Percentiles rank a stretch among this genome's conserved stretches.
phyloP scores from a whole-genome alignment of 2,113 vertebrate species.

The Strix uralensis region DNA sequence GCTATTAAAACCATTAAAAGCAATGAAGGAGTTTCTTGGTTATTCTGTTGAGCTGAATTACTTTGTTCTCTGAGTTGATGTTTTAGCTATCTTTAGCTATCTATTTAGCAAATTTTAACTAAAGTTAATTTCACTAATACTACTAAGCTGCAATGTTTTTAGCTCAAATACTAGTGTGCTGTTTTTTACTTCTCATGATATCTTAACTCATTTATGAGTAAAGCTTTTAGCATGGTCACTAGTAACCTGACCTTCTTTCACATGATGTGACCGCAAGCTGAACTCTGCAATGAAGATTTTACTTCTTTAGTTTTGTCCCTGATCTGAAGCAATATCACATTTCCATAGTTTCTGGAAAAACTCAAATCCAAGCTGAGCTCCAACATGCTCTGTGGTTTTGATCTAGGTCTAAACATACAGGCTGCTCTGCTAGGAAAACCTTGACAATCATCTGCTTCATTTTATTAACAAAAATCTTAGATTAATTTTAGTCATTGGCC shows the following conservation, averaged over 20 bases:
- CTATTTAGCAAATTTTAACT: neutral
- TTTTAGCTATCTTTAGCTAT: neutral
- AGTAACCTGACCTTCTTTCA: neutral
- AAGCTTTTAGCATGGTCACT: neutral
- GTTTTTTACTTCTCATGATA: neutral
- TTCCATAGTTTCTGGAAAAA: constrained; percentile 70
- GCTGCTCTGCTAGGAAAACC: constrained; percentile 26
- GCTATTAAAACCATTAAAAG: neutral
- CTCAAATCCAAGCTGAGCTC: constrained; percentile 48
- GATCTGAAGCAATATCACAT: constrained; percentile 59
- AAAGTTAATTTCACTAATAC: neutral
- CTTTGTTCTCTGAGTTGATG: neutral
- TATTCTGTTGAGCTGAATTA: neutral
- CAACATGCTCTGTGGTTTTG: constrained; percentile 56
- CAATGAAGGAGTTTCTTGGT: neutral
- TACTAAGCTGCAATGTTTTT: neutral
- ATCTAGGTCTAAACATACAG: constrained; percentile 29
- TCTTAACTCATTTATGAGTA: neutral
- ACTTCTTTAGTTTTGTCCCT: constrained; percentile 43
- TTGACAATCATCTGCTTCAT: constrained; percentile 21
- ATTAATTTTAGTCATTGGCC: neutral
- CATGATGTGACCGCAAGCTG: constrained; percentile 56
- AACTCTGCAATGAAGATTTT: constrained; percentile 46
- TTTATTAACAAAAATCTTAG: neutral
- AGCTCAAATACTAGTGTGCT: neutral